Conservation (phyloP, 2,113 vertebrate species). For the Eleginops maclovinus region DNA sequence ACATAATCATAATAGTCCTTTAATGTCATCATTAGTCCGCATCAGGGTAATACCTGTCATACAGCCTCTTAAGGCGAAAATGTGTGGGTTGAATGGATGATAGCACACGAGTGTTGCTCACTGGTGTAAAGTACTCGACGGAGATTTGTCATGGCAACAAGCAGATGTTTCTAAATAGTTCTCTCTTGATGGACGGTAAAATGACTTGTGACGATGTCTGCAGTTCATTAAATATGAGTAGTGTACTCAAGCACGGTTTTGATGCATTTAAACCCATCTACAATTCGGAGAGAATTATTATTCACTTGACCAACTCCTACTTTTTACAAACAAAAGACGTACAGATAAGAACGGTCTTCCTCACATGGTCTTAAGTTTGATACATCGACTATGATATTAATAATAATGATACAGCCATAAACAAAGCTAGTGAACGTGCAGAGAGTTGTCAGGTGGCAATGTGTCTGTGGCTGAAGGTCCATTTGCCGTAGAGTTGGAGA, state of each 20-base stretch:
- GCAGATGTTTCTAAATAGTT: constrained; percentile 30
- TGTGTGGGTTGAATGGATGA: constrained; percentile 37
- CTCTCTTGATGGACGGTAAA: constrained; percentile 15
- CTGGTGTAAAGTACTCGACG: constrained; percentile 25
- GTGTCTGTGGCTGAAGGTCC: constrained; percentile 17
- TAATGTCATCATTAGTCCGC: constrained; percentile 28
- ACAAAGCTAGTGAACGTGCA: too few species aligned
- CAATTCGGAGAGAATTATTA: not conserved
- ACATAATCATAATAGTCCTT: constrained; percentile 28
- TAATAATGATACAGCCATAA: not conserved
- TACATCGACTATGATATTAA: not conserved
- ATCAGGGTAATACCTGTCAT: constrained; percentile 42
- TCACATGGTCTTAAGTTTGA: not conserved
- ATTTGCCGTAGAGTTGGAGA: constrained; percentile 45
- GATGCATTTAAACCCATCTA: not conserved
- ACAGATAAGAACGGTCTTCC: not conserved
- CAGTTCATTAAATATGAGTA: not conserved
- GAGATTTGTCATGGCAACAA: constrained; percentile 70
- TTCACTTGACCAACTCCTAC: not conserved
- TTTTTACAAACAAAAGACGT: not conserved
- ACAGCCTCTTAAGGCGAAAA: constrained; percentile 12
- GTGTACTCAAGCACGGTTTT: not conserved
- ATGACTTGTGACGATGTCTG: not conserved
- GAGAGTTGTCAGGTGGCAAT: not conserved
- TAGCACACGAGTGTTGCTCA: constrained; percentile 28